phyloP scores from a whole-genome alignment of 2,113 vertebrate species.

The Lanius collurio region DNA sequence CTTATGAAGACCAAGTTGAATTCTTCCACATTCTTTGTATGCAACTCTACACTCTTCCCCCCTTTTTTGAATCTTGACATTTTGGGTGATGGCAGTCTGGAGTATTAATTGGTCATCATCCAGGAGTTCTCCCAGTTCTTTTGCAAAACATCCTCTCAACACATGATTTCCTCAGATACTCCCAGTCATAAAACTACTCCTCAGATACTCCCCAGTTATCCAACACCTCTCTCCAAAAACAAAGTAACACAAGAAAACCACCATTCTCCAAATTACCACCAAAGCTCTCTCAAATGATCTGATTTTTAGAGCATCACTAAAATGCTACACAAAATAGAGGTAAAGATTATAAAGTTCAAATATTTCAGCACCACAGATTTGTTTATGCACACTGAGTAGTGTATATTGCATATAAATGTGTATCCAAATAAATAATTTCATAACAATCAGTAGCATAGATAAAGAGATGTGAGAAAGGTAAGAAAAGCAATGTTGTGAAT shows the following conservation, averaged over 20 bases:
- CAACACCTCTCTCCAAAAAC: neutral
- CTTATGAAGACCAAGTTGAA: neutral
- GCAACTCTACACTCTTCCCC: neutral
- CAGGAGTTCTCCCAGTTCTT: neutral
- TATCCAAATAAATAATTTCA: neutral
- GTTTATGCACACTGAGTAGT: neutral
- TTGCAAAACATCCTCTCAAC: neutral
- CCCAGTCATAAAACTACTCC: neutral
- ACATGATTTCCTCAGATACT: neutral
- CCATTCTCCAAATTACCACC: neutral
- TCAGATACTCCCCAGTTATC: neutral
- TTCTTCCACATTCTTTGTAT: neutral
- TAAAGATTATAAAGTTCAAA: neutral
- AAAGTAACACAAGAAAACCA: neutral
- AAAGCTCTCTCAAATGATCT: fast-evolving
- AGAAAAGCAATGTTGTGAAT: neutral
- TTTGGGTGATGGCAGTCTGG: neutral
- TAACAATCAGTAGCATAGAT: neutral
- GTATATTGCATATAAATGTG: neutral
- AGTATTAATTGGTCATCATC: neutral
- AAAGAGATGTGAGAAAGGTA: neutral
- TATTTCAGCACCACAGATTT: neutral
- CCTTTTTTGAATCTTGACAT: neutral
- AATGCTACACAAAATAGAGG: neutral
- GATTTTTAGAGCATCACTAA: neutral